These are phyloP conservation scores for Hermaeophaga mercurialis DNA, from an alignment of 2,888 invertebrate species.

Conservation along the genomic window DNA sequence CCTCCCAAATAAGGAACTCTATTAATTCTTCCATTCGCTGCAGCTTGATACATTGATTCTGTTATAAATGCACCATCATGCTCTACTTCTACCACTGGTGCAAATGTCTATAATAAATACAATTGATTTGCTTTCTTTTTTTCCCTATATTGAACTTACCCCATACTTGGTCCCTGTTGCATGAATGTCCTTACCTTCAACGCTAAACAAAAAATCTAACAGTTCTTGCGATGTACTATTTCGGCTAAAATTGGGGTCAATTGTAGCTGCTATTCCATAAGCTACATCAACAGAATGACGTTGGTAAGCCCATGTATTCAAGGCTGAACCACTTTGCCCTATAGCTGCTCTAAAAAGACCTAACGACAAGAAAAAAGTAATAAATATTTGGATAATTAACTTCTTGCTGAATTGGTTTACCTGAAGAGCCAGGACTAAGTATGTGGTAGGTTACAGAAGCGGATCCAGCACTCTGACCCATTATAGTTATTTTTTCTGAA, in stretches of 20 bases:
- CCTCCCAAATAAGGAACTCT: constrained; percentile 41
- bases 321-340: constrained; percentile 41
- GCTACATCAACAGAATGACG: constrained; percentile 42
- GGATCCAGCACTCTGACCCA: constrained; percentile 47
- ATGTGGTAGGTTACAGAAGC: constrained; percentile 45
- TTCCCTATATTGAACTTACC: too few relatives aligned
- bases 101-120: constrained; percentile 29
- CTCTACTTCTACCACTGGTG: constrained; percentile 39
- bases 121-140: too few relatives aligned
- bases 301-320: constrained; percentile 41
- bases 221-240: constrained; percentile 30
- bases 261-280: constrained; percentile 36
- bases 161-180: constrained; percentile 11
- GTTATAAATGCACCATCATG: constrained; percentile 39
- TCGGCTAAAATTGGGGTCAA: constrained; percentile 29
- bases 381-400: neutral
- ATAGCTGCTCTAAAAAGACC: constrained; percentile 42
- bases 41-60: constrained; percentile 33
- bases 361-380: constrained; percentile 17
- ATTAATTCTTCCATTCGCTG: constrained; percentile 33
- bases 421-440: constrained; percentile 28
- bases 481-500: constrained; percentile 42
- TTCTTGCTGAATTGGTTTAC: too few relatives aligned
- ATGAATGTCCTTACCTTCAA: constrained; percentile 15
- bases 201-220: constrained; percentile 28